Evolutionary conservation across 2,888 invertebrate species (phyloP).

Genomic region (Mesorhabditis belari): DNA sequence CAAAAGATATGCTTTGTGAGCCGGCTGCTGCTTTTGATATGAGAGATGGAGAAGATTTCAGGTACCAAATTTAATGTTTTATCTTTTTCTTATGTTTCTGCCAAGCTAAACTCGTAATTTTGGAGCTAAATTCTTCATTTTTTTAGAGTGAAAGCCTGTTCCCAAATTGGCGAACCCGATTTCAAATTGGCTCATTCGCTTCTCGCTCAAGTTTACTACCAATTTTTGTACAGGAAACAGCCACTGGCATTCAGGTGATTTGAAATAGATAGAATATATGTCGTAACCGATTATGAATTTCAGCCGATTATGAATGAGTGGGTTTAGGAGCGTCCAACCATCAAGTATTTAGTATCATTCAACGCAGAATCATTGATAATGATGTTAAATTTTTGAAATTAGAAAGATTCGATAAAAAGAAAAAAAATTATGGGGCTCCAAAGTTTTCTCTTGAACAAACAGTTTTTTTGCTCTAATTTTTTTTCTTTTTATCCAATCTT

Average conservation of each 20-base stretch:
- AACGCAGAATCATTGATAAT: too few relatives aligned
- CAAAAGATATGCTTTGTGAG: constrained; percentile 63
- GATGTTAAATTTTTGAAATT: too few relatives aligned
- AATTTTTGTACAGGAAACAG: constrained; percentile 45
- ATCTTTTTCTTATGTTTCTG: background rate
- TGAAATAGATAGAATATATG: too few relatives aligned
- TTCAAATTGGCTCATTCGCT: constrained; percentile 50
- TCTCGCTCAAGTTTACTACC: constrained; percentile 50
- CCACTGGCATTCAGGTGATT: constrained; percentile 48
- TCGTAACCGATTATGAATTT: background rate
- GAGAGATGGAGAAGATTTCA: constrained; percentile 46
- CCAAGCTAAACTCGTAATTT: too few relatives aligned
- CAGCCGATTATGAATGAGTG: background rate
- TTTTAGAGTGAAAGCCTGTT: constrained; percentile 50
- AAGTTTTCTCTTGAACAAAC: too few relatives aligned
- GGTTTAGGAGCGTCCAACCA: background rate
- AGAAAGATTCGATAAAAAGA: too few relatives aligned
- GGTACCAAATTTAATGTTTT: constrained; percentile 16
- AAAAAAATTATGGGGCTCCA: too few relatives aligned
- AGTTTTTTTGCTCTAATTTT: too few relatives aligned
- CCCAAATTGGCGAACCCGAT: constrained; percentile 48
- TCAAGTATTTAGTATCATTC: constrained; percentile 74
- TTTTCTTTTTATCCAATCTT: too few relatives aligned
- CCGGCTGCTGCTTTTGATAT: constrained; percentile 85
- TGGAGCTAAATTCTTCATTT: too few relatives aligned